Evolutionary conservation across 1,140 invertebrate species (phyloP), one percentile per base, ranked within the genome.

Genomic region (Maniola jurtina): DNA sequence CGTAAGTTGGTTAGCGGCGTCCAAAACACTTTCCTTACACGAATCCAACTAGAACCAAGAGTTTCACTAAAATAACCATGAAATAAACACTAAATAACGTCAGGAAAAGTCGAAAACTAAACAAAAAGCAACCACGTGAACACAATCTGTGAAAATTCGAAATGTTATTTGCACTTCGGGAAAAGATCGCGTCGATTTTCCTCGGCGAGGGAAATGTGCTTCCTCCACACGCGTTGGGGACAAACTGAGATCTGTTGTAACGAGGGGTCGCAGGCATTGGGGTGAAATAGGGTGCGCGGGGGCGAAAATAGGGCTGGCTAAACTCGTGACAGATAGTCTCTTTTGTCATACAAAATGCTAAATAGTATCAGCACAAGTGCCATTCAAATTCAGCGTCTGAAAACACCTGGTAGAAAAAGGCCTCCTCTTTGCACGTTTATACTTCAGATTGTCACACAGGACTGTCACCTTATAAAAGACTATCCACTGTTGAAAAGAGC

Each of bases 161-260:
- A 64, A 77, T 70, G 60, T 81, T 85, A 88, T 88, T n/a, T 86
- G 85, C 85, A 88, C 85, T 84, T 82, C 71, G 76, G 61, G 60
- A 75, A 84, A 81, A 82, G 79, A 83, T 83, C 85, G 83, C 80
- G 73, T 54, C 40, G 62, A 68, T 65, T 58, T 66, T 36, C 36
- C 25, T 45, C 56, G 7, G 63, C 25, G 36, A 42, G 70, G 66
- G 66, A 72, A 71, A 58, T 73, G 80, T 47, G 16, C 75, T 61
- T 66, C 62, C 76, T 67, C 70, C 68, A 58, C 66, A 68, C 54
- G 42, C 64, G 60, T 66, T 55, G 55, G 59, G 68, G 70, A 73
- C 76, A 78, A 80, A 86, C 83, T 86, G 77, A 81, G 62, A 64
- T 66, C 67, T 77, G 67, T 45, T 66, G 65, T 64, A 69, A 64